phyloP scores from a whole-genome alignment of 1,140 invertebrate genomes.

The Drosophila kepulauana region DNA sequence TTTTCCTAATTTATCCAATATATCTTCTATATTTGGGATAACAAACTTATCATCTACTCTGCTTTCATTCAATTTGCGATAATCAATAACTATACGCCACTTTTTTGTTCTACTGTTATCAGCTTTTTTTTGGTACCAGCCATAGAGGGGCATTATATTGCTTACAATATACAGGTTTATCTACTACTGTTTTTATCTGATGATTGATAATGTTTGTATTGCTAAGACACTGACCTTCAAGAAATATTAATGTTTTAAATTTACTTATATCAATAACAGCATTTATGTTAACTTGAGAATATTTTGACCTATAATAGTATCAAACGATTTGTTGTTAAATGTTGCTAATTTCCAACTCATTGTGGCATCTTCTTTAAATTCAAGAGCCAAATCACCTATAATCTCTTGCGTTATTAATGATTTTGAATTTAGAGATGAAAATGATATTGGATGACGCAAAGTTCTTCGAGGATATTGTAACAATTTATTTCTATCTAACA shows the following conservation, averaged over 20 bases:
- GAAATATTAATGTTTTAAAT: not conserved
- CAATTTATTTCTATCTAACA: slow-evolving; percentile 27
- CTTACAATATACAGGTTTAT: slow-evolving; percentile 58
- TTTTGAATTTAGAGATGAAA: slow-evolving; percentile 14
- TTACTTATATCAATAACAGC: too few species aligned
- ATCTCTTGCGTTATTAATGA: slow-evolving; percentile 11
- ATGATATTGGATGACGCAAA: not conserved
- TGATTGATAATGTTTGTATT: slow-evolving; percentile 62
- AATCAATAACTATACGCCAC: too few species aligned
- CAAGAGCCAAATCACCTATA: slow-evolving; percentile 9
- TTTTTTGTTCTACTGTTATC: too few species aligned
- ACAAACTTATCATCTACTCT: slow-evolving; percentile 46
- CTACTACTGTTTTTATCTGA: slow-evolving; percentile 53
- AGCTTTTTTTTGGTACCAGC: too few species aligned
- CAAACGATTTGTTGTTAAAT: not conserved
- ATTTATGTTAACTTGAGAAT: too few species aligned
- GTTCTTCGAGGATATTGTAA: not conserved
- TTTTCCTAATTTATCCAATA: slow-evolving; percentile 42
- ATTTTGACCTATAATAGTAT: not conserved
- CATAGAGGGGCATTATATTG: slow-evolving; percentile 21
- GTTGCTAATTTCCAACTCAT: slow-evolving; percentile 16
- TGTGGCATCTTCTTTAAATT: slow-evolving; percentile 13
- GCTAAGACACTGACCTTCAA: slow-evolving; percentile 29
- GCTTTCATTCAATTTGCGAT: slow-evolving; percentile 53
- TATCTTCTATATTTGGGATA: slow-evolving; percentile 53